Base-by-base conservation (phyloP, 2,888 invertebrate species). In the Siphlonurus alternatus region DNA sequence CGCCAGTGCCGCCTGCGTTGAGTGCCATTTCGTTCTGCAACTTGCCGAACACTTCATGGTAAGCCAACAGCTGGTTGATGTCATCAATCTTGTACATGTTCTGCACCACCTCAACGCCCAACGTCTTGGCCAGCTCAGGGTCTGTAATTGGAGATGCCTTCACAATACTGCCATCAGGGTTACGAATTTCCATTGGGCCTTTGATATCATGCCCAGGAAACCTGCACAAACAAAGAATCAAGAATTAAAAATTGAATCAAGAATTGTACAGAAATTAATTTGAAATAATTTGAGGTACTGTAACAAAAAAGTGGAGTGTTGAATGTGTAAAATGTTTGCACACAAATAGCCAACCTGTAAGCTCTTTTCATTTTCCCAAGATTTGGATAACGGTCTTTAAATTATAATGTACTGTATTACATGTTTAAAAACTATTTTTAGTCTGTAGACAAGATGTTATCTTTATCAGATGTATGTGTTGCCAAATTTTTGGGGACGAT, bases 21-120 rank as follows among this genome's bases (percentile, higher is more conserved):
- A 62, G 56, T 25, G 65, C 65, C 7, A 56, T 56, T n/a, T 80
- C 80, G 67, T 78, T 79, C 69, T 83, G 84, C 66, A 87, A 75
- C 72, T 86, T 86, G 25, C 86, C 87, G 73, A 87, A 91, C 59
- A 91, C 90, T 76, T 91, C 91, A 73, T 91, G 91, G 76, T 91
- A 91, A 54, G 89, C 89, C 67, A 91, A 77, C 69, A 91, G 76
- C 72, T 90, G 90, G 69, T 89, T 90, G 64, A 91, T 81, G 72
- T 91, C 91, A 73, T 91, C 91, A 5, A 90, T 89, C 78, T 87
- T 87, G 73, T 87, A 87, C 85, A 87, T 87, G 72, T 86, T 87
- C 74, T 89, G 87, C 68, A 89, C 84, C 79, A 89, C 87, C 70
- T 87, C 85, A 22, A 83, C 83, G 0, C 83, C 79, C 64, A 83